Evolutionary conservation across 2,888 invertebrate species (phyloP), one percentile per base, ranked within the genome.

Genomic region (Pyrrhia umbra): DNA sequence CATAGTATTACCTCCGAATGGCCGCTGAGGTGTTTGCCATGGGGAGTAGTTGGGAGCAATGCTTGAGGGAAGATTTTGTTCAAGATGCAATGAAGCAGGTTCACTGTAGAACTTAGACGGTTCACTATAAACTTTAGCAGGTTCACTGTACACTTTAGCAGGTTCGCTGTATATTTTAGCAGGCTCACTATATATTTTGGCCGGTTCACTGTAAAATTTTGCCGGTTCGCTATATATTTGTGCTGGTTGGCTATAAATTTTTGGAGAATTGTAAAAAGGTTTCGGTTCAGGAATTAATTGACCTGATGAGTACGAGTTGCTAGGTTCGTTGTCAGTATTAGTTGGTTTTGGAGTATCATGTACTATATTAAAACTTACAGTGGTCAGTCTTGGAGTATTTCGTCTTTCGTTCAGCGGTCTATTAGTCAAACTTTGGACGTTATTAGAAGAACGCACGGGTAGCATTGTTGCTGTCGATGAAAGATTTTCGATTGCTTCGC

Each of bases 81-180:
- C 30, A 1, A 93, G 83, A 66, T 93, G 90, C 27, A 94, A 80
- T 1, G 93, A 93, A 0, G 96, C 95, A 0, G 96, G 96, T 75
- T 96, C 95, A 1, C 95, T 95, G 78, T 95, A 95, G 57, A 92
- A 82, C 71, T 92, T 93, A 0, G 96, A 94, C 0, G 96, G 96
- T 81, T 96, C 96, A 15, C 96, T 95, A 80, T 95, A 95, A 57
- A 95, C 83, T 81, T 95, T 95, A 1, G 95, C 89, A 0, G 96
- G 96, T 80, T 95, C 95, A 37, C 95, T 95, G 82, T 96, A 96
- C 18, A 95, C 87, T 82, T 95, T 95, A 0, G 95, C 90, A 0
- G 96, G 96, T 70, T 95, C 95, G n/a, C 95, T 94, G 80, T 96
- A 96, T 16, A 95, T 86, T 79, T 95, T 95, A 25, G 94, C 92